A percentile compares a stretch with the other conserved stretches of the same genome.
These are phyloP conservation scores for Archips xylosteana DNA, from an alignment of 2,888 invertebrate genomes.

Conservation along the genomic window DNA sequence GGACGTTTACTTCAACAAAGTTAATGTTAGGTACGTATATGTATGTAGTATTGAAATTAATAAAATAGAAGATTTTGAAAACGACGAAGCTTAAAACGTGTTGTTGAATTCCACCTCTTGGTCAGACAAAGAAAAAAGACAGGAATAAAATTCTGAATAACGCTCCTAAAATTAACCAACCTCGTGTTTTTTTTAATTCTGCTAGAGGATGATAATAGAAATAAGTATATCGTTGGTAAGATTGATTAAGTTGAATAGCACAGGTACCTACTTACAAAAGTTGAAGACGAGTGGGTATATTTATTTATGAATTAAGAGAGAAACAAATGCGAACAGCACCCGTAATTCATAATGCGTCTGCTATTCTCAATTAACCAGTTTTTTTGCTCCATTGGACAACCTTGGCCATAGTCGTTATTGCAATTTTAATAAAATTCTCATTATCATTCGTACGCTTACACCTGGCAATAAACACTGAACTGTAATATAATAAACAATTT, in stretches of 20 bases:
- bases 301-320: not conserved
- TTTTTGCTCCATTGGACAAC: conserved; percentile 16
- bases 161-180: too few relatives aligned
- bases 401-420: conserved; percentile 9
- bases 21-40: conserved; percentile 15
- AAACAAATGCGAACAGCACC: not conserved
- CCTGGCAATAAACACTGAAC: conserved; percentile 49
- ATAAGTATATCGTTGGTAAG: too few relatives aligned
- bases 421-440: conserved; percentile 31
- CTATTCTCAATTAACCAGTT: conserved; percentile 4
- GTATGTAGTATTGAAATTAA: not conserved
- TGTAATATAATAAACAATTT: conserved; percentile 55
- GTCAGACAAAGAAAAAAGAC: too few relatives aligned
- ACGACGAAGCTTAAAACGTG: not conserved
- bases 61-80: not conserved
- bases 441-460: conserved; percentile 20
- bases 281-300: too few relatives aligned
- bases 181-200: too few relatives aligned
- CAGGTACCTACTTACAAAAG: too few relatives aligned
- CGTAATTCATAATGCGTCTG: conserved; percentile 12
- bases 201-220: too few relatives aligned
- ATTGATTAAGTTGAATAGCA: too few relatives aligned
- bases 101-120: not conserved
- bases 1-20: conserved; percentile 35
- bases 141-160: too few relatives aligned